Evolutionary conservation across 53 echinoderm and acorn worm species (phyloP).

Genomic region (Holothuria scabra): DNA sequence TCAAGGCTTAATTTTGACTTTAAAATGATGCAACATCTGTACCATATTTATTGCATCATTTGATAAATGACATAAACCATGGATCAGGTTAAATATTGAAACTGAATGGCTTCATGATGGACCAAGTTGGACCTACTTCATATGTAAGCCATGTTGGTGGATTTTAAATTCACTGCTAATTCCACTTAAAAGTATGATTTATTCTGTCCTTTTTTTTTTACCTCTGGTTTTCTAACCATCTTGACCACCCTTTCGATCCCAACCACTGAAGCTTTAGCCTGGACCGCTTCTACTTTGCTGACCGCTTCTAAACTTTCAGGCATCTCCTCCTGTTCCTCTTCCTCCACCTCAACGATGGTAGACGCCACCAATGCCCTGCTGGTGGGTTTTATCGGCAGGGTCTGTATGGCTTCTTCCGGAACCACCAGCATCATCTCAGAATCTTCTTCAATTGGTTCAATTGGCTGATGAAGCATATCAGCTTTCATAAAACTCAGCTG

Average conservation of each 20-base stretch:
- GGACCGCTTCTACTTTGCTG: slow-evolving; percentile 71
- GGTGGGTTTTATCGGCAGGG: slow-evolving; percentile 72
- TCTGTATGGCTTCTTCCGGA: slow-evolving; percentile 73
- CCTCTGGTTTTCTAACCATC: slow-evolving; percentile 51
- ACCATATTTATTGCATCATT: too few species aligned
- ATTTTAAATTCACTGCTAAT: too few species aligned
- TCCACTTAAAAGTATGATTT: too few species aligned
- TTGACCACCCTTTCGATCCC: slow-evolving; percentile 52
- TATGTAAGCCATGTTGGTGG: too few species aligned
- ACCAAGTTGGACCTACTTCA: too few species aligned
- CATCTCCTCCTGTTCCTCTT: slow-evolving; percentile 82
- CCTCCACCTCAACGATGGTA: slow-evolving; percentile 89
- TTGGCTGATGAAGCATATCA: slow-evolving; percentile 67
- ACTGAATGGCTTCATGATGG: too few species aligned
- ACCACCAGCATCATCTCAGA: slow-evolving; percentile 76
- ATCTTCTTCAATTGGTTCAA: slow-evolving; percentile 74
- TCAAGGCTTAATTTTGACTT: too few species aligned
- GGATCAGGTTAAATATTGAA: too few species aligned
- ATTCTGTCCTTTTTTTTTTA: not conserved
- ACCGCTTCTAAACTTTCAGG: slow-evolving; percentile 71
- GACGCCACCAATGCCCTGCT: slow-evolving; percentile 83
- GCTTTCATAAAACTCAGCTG: slow-evolving; percentile 44
- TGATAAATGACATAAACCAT: too few species aligned
- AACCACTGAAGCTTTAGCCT: slow-evolving; percentile 61
- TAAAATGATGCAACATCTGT: too few species aligned